Evolutionary conservation across 2,888 invertebrate species (phyloP).

Genomic region (Plebejus anna): DNA sequence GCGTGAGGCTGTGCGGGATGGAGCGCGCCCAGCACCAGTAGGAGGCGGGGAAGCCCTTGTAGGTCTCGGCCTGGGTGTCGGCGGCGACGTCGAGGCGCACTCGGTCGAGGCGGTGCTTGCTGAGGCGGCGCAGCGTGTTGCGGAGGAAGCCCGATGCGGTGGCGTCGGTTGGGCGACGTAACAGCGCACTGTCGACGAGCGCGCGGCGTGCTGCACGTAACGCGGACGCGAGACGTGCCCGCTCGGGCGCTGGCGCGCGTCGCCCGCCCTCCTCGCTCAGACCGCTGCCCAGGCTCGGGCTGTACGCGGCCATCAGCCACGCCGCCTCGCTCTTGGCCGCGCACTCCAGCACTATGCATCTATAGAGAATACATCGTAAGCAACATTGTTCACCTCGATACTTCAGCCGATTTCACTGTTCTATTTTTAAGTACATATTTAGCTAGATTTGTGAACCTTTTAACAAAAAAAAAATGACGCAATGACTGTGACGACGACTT

Average conservation of each 20-base stretch:
- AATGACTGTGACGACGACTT: neutral
- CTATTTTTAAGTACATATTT: too few species aligned
- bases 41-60: conserved; percentile 90
- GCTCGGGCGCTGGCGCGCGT: conserved; percentile 90
- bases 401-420: too few species aligned
- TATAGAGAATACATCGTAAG: conserved; percentile 45
- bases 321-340: conserved; percentile 94
- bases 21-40: conserved; percentile 95
- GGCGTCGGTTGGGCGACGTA: conserved; percentile 89
- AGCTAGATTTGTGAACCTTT: too few species aligned
- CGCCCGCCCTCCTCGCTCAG: conserved; percentile 83
- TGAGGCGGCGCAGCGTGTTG: conserved; percentile 90
- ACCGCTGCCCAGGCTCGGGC: conserved; percentile 90
- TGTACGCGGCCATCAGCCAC: conserved; percentile 94
- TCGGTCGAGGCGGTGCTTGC: conserved; percentile 91
- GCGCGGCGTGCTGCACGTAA: conserved; percentile 90
- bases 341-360: conserved; percentile 96
- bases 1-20: conserved; percentile 90
- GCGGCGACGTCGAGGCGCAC: conserved; percentile 70
- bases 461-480: too few species aligned
- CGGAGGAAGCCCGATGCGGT: conserved; percentile 91
- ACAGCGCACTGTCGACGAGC: conserved; percentile 89
- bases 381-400: neutral
- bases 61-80: conserved; percentile 88
- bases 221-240: conserved; percentile 92